Evolutionary conservation across 1,140 invertebrate species (phyloP), one percentile per base, ranked within the genome.

Genomic region (Ceratina australensis): DNA sequence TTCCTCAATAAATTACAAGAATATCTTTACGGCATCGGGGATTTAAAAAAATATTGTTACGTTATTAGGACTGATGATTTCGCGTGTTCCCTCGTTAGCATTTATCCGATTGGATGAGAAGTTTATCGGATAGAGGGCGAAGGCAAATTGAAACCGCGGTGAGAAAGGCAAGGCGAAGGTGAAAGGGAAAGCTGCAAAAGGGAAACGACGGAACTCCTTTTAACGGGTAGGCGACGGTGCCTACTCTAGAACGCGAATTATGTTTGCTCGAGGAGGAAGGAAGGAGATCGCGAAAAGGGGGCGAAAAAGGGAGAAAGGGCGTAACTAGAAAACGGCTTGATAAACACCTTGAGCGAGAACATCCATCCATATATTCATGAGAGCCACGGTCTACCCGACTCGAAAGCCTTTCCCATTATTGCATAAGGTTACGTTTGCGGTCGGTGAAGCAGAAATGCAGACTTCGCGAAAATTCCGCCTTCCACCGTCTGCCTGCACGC

Each of bases 341-440:
- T 88, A 89, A 90, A 89, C 86, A 89, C 87, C 87, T 87, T 85
- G 80, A 85, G 84, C 80, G 85, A 88, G 83, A 87, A 84, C 85
- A 88, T 87, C 88, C 85, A 89, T 89, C 86, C 87, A 88, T 89
- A 86, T 87, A 89, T 90, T 89, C 88, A 90, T 89, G 88, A 90
- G 86, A 85, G 74, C 72, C 80, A 68, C 76, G 72, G 84, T 80
- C 85, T 73, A 83, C 73, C 67, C 81, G 76, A 75, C 72, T 85
- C 84, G 82, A 83, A 82, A 88, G 84, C 83, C 85, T 90, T 88
- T 88, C 86, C 83, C 84, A 82, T 84, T 87, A 85, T 90, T 90
- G 86, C 89, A 87, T 90, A 90, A 90, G 85, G 84, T 88, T 87
- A 86, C 88, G 84, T 81, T 86, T 81, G 83, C 80, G 86, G 86